Conservation (phyloP, 2,113 vertebrate species). For the Corythornis cristatus region DNA sequence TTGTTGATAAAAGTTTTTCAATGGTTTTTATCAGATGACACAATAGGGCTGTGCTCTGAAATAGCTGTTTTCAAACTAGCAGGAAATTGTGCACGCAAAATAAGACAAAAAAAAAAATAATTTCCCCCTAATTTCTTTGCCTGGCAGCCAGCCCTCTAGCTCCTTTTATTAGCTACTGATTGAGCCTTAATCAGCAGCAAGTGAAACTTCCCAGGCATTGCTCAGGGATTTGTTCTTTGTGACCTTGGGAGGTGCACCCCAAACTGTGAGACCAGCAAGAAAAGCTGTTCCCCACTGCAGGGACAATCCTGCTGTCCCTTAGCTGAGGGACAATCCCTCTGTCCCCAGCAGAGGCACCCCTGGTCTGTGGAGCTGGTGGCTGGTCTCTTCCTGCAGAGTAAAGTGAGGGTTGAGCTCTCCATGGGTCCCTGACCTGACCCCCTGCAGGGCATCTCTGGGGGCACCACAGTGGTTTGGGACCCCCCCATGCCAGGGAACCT, state of each 20-base stretch:
- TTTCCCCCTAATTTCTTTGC: background rate
- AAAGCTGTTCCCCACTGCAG: background rate
- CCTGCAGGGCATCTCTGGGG: background rate
- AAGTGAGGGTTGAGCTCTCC: background rate
- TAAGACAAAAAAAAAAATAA: background rate
- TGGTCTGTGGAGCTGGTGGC: background rate
- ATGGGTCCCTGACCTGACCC: background rate
- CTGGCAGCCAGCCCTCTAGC: background rate
- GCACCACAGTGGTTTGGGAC: accelerated
- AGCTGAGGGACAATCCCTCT: background rate
- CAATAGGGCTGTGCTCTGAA: slow-evolving; percentile 30
- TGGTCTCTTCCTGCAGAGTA: background rate
- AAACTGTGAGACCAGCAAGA: background rate
- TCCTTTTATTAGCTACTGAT: slow-evolving; percentile 7
- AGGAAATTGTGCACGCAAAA: slow-evolving; percentile 9
- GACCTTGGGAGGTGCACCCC: slow-evolving; percentile 18
- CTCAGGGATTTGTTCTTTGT: background rate
- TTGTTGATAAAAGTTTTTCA: slow-evolving; percentile 71
- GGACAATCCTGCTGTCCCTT: background rate
- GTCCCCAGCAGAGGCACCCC: background rate
- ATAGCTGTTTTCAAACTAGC: slow-evolving; percentile 7
- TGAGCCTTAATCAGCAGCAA: slow-evolving; percentile 35
- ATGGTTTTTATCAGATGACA: slow-evolving; percentile 65
- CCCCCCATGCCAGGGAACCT: background rate
- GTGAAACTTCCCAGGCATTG: background rate